Conservation (phyloP, 2,113 vertebrate species). For the Apus apus region DNA sequence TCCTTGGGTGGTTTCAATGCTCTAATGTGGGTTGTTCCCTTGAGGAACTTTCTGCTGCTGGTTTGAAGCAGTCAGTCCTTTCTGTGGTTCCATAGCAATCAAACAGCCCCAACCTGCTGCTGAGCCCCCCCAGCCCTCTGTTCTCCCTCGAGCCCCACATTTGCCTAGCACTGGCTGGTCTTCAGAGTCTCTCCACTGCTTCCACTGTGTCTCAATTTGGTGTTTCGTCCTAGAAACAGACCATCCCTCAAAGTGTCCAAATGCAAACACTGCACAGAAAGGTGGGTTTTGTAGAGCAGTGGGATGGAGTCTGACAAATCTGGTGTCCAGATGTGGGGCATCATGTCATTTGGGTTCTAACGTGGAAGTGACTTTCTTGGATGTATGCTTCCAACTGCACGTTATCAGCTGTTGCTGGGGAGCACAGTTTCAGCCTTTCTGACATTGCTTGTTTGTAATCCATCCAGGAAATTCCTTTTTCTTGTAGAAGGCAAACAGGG, state of each 20-base stretch:
- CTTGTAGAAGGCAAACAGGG: background rate
- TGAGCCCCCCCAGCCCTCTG: accelerated
- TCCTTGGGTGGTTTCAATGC: background rate
- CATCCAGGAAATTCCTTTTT: background rate
- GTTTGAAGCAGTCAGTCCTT: background rate
- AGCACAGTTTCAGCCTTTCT: background rate
- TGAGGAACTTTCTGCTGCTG: background rate
- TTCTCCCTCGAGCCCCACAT: background rate
- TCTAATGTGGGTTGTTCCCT: background rate
- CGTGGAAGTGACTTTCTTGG: background rate
- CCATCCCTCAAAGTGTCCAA: background rate
- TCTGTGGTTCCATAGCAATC: background rate
- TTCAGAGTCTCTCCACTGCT: background rate
- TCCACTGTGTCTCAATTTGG: background rate
- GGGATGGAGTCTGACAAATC: background rate
- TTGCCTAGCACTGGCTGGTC: background rate
- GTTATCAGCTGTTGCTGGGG: background rate
- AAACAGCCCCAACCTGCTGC: background rate
- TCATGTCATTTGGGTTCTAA: background rate
- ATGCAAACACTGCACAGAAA: background rate
- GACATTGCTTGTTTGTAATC: background rate
- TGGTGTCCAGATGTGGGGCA: background rate
- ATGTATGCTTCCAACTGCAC: background rate
- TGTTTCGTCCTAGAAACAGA: background rate
- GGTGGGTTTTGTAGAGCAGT: background rate